A percentile compares a stretch with the other conserved stretches of the same genome.
Evolutionary conservation across 2,113 vertebrate genomes (phyloP).

Genomic region (Lepus timidus): DNA sequence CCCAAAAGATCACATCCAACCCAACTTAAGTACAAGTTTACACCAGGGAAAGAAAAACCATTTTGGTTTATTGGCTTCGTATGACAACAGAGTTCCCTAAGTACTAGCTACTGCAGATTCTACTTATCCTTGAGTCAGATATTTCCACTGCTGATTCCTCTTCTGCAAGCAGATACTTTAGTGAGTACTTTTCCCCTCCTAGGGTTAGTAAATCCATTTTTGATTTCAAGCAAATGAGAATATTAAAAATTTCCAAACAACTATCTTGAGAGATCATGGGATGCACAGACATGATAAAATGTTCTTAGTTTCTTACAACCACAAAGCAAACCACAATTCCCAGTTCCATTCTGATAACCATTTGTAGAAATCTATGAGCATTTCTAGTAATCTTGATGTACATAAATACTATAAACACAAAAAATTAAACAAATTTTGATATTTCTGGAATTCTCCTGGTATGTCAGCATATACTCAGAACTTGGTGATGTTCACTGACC

Average conservation of each 20-base stretch:
- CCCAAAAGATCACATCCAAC: conserved; percentile 73
- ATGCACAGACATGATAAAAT: background rate
- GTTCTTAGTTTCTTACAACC: background rate
- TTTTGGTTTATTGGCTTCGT: conserved; percentile 62
- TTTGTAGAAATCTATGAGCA: background rate
- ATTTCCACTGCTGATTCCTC: conserved; percentile 59
- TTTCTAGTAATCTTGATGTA: background rate
- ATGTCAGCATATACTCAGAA: background rate
- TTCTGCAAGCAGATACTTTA: conserved; percentile 5
- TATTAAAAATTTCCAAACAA: background rate
- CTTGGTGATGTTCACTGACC: background rate
- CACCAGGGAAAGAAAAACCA: conserved; percentile 63
- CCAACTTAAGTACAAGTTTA: conserved; percentile 75
- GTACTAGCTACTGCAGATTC: conserved; percentile 39
- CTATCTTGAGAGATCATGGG: background rate
- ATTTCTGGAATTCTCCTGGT: conserved; percentile 20
- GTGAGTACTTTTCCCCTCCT: background rate
- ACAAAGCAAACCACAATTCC: conserved; percentile 25
- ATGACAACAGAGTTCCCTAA: conserved; percentile 64
- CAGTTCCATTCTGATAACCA: conserved; percentile 4
- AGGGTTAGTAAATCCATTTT: conserved; percentile 61
- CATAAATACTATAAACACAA: background rate
- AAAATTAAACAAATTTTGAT: background rate
- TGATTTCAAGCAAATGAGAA: conserved; percentile 24
- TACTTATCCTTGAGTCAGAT: conserved; percentile 63